These are phyloP conservation scores for Norana najaformis DNA, from an alignment of 2,888 invertebrate genomes.

Conservation along the genomic window DNA sequence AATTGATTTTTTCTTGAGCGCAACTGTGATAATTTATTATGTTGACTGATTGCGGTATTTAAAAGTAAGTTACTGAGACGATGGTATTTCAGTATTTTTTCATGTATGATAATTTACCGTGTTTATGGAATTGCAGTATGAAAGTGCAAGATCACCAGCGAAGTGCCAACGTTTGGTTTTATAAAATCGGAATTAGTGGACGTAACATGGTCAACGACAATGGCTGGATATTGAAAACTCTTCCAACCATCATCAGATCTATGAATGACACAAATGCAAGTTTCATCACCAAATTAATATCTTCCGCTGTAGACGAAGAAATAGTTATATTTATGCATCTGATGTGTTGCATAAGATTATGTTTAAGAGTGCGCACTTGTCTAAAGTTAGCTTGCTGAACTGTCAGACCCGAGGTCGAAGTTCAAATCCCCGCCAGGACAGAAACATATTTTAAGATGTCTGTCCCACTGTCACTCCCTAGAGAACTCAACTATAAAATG, in stretches of 20 bases:
- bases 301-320: neutral
- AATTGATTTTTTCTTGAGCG: too few species aligned
- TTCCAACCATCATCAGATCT: neutral
- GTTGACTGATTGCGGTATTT: too few species aligned
- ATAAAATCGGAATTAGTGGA: conserved; percentile 23
- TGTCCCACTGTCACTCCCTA: too few species aligned
- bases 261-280: conserved; percentile 23
- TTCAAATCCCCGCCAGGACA: too few species aligned
- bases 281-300: neutral
- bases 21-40: too few species aligned
- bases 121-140: conserved; percentile 26
- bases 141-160: conserved; percentile 5
- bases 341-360: too few species aligned
- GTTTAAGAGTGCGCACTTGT: too few species aligned
- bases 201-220: neutral
- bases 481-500: too few species aligned
- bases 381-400: too few species aligned
- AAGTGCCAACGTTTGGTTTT: neutral
- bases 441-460: too few species aligned
- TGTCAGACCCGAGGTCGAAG: too few species aligned
- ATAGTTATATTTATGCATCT: too few species aligned
- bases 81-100: neutral
- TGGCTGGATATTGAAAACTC: conserved; percentile 18
- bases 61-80: neutral
- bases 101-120: neutral